Percentiles rank a stretch among this genome's conserved stretches.
Conservation (phyloP, 2,888 invertebrate genomes). For the Luperina testacea region DNA sequence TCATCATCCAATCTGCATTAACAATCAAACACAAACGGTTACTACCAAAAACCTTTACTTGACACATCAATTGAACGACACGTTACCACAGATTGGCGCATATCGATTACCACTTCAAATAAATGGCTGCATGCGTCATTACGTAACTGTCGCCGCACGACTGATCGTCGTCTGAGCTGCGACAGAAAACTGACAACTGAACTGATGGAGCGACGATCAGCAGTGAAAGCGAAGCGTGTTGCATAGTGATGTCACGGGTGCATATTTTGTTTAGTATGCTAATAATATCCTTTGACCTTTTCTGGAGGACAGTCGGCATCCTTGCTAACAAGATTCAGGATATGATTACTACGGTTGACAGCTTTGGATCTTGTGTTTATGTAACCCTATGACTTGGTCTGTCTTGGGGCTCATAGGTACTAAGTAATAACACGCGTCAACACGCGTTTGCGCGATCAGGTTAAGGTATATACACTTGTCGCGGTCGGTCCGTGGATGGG, state of each 20-base stretch:
- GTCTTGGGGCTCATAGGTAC: too few relatives aligned
- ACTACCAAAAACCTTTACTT: slow-evolving; percentile 1
- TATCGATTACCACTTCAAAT: slow-evolving; percentile 62
- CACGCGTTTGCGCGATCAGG: too few relatives aligned
- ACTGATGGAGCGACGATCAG: slow-evolving; percentile 64
- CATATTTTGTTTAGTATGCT: slow-evolving; percentile 6
- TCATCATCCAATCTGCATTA: background rate
- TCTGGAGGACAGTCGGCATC: background rate
- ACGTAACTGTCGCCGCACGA: slow-evolving; percentile 57
- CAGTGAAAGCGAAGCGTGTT: slow-evolving; percentile 64
- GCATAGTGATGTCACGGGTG: slow-evolving; percentile 26
- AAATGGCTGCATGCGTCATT: slow-evolving; percentile 52
- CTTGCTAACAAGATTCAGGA: background rate
- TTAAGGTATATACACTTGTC: too few relatives aligned
- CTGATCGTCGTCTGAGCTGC: slow-evolving; percentile 52
- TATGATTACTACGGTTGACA: background rate
- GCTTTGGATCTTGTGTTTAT: background rate
- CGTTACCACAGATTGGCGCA: slow-evolving; percentile 45
- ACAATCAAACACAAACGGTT: slow-evolving; percentile 3
- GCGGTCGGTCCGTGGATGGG: too few relatives aligned
- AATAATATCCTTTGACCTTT: slow-evolving; percentile 21
- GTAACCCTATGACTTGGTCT: background rate
- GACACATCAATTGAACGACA: slow-evolving; percentile 29
- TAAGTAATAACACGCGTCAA: too few relatives aligned
- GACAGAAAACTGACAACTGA: slow-evolving; percentile 61